Evolutionary conservation across 2,797 vertebrate species (phyloP), one percentile per base, ranked within the genome.

Genomic region (Malurus leucopterus): DNA sequence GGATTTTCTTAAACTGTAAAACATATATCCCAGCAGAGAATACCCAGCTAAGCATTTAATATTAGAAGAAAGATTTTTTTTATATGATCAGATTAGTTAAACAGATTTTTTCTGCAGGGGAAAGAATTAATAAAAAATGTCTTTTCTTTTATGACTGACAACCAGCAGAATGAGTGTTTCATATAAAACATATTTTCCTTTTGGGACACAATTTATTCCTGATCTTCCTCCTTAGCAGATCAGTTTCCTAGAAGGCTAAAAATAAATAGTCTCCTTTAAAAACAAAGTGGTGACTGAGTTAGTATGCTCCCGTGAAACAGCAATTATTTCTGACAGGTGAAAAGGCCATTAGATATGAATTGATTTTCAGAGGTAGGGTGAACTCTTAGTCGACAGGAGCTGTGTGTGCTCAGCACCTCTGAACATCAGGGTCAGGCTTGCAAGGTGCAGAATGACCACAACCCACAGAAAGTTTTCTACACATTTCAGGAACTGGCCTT

Each of bases 321-420:
- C 91, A 95, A 94, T 95, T 95, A 92, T 91, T 85, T 79, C 61
- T 94, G 70, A 88, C 74, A 95, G 75, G 40, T 91, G 90, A 93
- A 93, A 79, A 95, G 86, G 93, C 89, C 84, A 73, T 94, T 91
- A 91, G 67, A 93, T 78, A 77, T 75, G 61, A 92, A 94, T 86
- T 86, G 89, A 95, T 93, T 93, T 95, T 89, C 57, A 86, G 71
- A 88, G 53, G 55, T 73, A 64, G 57, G n/a, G 54, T 84, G 92
- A 91, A 88, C 84, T 69, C 79, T 43, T 63, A 23, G 79, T 67
- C 17, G 3, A 91, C 88, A 73, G 63, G 63, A 92, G 63, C 72
- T 79, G 55, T 62, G 47, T 91, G 73, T 2, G 6, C 74, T 91
- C 91, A 84, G 70, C 83, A 89, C 74, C 88, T 95, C 80, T 88